These are phyloP conservation scores for Neogobius melanostomus DNA, from an alignment of 2,113 vertebrate genomes.

Conservation along the genomic window DNA sequence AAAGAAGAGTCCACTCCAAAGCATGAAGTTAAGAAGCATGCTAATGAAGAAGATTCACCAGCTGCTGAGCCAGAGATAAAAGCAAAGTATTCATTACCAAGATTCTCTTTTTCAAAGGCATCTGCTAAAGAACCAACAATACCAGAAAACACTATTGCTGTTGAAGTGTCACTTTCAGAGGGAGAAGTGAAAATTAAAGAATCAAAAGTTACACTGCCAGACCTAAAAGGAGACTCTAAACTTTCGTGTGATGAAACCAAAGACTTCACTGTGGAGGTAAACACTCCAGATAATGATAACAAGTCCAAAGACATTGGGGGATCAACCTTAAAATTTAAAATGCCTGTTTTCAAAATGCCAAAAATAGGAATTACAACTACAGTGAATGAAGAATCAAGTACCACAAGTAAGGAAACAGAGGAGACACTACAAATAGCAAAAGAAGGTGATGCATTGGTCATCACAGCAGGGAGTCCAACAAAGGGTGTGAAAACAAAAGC, in stretches of 20 bases:
- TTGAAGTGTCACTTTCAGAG: constrained; percentile 36
- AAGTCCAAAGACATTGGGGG: constrained; percentile 39
- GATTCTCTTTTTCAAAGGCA: constrained; percentile 48
- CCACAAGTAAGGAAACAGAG: constrained; percentile 12
- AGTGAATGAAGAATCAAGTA: constrained; percentile 23
- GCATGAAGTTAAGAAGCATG: neutral
- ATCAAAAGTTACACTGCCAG: constrained; percentile 2
- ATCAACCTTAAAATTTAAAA: constrained; percentile 55
- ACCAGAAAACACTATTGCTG: constrained; percentile 9
- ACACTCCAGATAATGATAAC: constrained; percentile 27
- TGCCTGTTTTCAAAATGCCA: constrained; percentile 52
- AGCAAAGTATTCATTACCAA: constrained; percentile 25
- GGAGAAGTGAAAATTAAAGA: constrained; percentile 26
- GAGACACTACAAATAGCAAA: constrained; percentile 7
- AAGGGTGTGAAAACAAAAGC: constrained; percentile 9
- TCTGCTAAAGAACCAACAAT: constrained; percentile 11
- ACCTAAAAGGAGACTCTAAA: constrained; percentile 3
- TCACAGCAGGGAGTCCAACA: neutral
- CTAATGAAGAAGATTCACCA: neutral
- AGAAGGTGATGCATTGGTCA: neutral
- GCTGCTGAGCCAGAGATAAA: constrained; percentile 36
- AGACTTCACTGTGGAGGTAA: constrained; percentile 12
- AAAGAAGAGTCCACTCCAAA: constrained; percentile 13
- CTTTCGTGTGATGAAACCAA: constrained; percentile 27
- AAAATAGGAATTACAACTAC: constrained; percentile 38